These are phyloP conservation scores for Glyphotaelius pellucidus DNA, from an alignment of 2,888 invertebrate species.

Conservation along the genomic window DNA sequence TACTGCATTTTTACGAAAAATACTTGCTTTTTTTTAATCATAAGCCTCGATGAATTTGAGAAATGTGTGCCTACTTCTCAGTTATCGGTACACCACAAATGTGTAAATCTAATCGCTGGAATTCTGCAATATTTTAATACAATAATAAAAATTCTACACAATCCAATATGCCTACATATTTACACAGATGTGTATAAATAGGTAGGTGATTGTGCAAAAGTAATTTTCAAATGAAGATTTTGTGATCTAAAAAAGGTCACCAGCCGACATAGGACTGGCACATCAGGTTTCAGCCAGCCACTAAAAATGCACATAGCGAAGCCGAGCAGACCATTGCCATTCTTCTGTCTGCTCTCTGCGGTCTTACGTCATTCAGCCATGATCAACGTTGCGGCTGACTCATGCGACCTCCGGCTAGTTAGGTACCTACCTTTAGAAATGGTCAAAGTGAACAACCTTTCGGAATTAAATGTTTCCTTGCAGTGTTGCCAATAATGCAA, in stretches of 20 bases:
- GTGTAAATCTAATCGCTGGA: no score
- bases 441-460: conserved; percentile 7
- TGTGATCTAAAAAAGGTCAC: not conserved
- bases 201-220: not conserved
- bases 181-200: not conserved
- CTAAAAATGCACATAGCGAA: not conserved
- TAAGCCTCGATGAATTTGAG: no score
- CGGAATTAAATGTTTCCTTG: not conserved
- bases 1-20: no score
- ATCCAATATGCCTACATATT: not conserved
- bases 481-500: not conserved
- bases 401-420: conserved; percentile 25
- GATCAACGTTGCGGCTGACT: conserved; percentile 33
- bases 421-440: conserved; percentile 16
- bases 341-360: not conserved
- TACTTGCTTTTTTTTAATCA: no score
- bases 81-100: no score
- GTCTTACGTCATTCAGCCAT: conserved; percentile 24
- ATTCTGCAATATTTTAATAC: no score
- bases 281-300: not conserved
- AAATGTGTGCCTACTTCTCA: no score
- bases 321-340: conserved; percentile 17
- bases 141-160: no score
- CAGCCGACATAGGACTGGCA: not conserved
- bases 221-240: not conserved